These are phyloP conservation scores for Tragulus kanchil DNA, from an alignment of 2,113 vertebrate genomes.

Conservation along the genomic window DNA sequence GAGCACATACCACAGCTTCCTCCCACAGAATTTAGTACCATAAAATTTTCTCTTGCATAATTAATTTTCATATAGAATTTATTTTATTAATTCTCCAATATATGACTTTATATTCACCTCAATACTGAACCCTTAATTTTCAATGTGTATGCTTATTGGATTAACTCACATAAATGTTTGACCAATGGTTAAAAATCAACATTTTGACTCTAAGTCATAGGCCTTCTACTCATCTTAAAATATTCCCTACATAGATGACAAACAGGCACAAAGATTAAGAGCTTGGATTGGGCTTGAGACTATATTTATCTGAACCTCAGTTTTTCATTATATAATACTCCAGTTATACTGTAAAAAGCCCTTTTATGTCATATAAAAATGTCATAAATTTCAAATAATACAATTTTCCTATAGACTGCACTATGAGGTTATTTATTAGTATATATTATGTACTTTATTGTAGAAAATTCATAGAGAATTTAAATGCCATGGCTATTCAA, in stretches of 20 bases:
- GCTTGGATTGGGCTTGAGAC: not conserved
- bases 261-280: not conserved
- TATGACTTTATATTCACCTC: not conserved
- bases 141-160: not conserved
- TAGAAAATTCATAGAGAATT: not conserved
- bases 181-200: not conserved
- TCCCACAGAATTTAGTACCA: not conserved
- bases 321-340: not conserved
- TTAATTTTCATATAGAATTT: not conserved
- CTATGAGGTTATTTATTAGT: not conserved
- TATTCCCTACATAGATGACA: not conserved
- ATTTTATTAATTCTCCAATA: not conserved
- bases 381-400: not conserved
- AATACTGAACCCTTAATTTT: not conserved
- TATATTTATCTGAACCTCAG: not conserved
- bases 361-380: not conserved
- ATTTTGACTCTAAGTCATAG: not conserved
- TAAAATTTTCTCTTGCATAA: not conserved
- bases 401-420: not conserved
- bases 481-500: not conserved
- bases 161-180: not conserved
- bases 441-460: not conserved
- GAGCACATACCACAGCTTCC: not conserved
- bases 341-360: not conserved
- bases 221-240: not conserved